Evolutionary conservation across 1,140 invertebrate genomes (phyloP).

Genomic region (Doryteuthis pealeii): DNA sequence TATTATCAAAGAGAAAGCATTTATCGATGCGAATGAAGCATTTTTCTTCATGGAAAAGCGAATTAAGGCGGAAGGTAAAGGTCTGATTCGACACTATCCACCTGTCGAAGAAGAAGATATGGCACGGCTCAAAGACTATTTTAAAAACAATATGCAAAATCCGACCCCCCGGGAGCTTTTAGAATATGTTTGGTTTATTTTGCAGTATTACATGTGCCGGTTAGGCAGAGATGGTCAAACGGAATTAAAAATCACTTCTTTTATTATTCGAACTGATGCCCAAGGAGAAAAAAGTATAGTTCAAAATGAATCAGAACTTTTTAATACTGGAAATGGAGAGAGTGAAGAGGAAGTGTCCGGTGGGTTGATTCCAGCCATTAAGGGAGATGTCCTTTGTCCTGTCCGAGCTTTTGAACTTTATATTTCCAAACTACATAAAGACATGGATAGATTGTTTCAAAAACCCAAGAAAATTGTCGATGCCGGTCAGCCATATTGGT

Average conservation of each 20-base stretch:
- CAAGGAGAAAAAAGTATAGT: not conserved
- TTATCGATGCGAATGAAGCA: slow-evolving; percentile 10
- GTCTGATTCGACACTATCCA: not conserved
- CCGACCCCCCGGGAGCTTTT: not conserved
- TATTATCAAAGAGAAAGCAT: slow-evolving; percentile 15
- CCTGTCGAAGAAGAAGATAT: not conserved
- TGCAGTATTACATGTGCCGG: not conserved
- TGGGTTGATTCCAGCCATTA: not conserved
- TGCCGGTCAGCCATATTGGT: slow-evolving; percentile 14
- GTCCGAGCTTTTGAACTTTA: slow-evolving; percentile 19
- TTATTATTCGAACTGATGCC: slow-evolving; percentile 4
- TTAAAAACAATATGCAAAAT: not conserved
- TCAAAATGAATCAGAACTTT: not conserved
- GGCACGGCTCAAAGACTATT: not conserved
- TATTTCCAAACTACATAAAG: slow-evolving; percentile 23
- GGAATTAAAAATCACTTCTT: not conserved
- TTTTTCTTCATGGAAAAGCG: slow-evolving; percentile 8
- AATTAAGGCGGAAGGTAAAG: slow-evolving; percentile 11
- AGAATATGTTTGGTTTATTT: slow-evolving; percentile 8
- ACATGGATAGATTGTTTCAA: slow-evolving; percentile 21
- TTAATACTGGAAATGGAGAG: not conserved
- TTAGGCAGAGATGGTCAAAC: not conserved
- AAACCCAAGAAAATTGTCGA: slow-evolving; percentile 12
- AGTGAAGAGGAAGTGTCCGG: not conserved
- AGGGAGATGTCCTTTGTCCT: slow-evolving; percentile 22